Percentiles rank a stretch among this genome's conserved stretches.
Evolutionary conservation across 2,113 vertebrate genomes (phyloP).

Genomic region (Patagioenas fasciata): DNA sequence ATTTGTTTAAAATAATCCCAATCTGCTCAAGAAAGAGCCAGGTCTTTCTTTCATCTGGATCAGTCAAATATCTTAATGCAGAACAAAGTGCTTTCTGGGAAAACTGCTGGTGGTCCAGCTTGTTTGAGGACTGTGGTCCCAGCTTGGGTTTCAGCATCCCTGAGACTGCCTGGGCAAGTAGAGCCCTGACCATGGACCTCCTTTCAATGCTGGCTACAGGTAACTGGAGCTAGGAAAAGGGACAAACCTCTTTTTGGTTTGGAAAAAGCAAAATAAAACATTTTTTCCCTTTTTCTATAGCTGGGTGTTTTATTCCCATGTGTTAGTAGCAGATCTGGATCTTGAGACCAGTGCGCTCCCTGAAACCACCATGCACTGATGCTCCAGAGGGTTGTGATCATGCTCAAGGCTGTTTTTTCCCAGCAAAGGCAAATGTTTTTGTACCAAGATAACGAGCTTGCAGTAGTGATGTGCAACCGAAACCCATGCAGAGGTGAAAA

Average conservation of each 20-base stretch:
- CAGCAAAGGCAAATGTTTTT: neutral
- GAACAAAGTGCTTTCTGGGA: neutral
- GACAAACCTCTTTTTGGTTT: neutral
- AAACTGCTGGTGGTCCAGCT: neutral
- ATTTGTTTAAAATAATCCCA: neutral
- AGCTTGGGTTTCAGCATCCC: neutral
- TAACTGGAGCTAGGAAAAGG: too few relatives aligned
- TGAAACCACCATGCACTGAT: rapidly evolving
- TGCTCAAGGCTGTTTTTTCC: neutral
- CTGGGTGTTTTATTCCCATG: neutral
- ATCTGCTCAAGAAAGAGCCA: neutral
- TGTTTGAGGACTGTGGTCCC: neutral
- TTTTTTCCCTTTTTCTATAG: neutral
- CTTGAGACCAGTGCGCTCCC: neutral
- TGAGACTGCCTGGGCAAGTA: neutral
- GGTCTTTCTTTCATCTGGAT: neutral
- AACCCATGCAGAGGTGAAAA: rapidly evolving
- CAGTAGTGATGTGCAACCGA: too few relatives aligned
- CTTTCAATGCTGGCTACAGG: neutral
- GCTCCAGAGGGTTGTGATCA: rapidly evolving
- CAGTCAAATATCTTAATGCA: neutral
- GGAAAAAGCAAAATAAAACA: neutral
- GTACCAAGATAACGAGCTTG: neutral
- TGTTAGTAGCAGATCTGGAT: neutral
- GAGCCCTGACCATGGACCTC: neutral